Base-by-base conservation (phyloP, 2,888 invertebrate species). In the Tuberolachnus salignus region DNA sequence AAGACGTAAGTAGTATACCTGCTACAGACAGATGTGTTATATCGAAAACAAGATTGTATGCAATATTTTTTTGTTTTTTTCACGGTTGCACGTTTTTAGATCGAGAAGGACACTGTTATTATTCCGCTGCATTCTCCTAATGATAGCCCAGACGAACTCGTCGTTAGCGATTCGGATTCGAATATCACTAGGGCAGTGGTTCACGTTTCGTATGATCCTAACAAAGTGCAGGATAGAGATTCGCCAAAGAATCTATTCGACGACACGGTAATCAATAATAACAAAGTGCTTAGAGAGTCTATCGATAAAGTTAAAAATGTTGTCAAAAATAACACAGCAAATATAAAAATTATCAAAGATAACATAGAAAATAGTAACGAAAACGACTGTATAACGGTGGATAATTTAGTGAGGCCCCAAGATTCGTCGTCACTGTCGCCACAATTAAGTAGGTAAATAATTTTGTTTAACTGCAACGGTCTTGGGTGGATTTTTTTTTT, bases 71-170 rank as follows among this genome's bases (percentile, higher is more conserved):
- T 34, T 34, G 6, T 6, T 34, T 34, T 81, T 81, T 51, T 81
- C 34, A 21, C 44, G 13, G 57, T 23, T 23, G 13, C 46, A 82
- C 81, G 71, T 26, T 80, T 80, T 73, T 80, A 70, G 63, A 81
- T 81, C n/a, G 81, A 80, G 53, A 81, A 81, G n/a, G 87, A 87
- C 67, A 88, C 89, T 75, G 90, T 92, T 74, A 89, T 91, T 82
- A 92, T 92, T 83, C 92, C 92, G 0, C 85, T 92, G 80, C 91
- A 91, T 82, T 92, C 92, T n/a, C 83, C 83, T 13, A 82, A 83
- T 75, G 81, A 81, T 44, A 80, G 63, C 53, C 21, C 44, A 4
- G 72, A 71, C 21, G 72, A 80, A 53, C 51, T 64, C n/a, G 53
- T 73, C 9, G 55, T 34, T 44, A 80, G 66, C 14, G 73, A 80